Percentiles rank a stretch among this genome's conserved stretches.
Conservation (phyloP, 2,797 vertebrate genomes). For the Poecilia picta region DNA sequence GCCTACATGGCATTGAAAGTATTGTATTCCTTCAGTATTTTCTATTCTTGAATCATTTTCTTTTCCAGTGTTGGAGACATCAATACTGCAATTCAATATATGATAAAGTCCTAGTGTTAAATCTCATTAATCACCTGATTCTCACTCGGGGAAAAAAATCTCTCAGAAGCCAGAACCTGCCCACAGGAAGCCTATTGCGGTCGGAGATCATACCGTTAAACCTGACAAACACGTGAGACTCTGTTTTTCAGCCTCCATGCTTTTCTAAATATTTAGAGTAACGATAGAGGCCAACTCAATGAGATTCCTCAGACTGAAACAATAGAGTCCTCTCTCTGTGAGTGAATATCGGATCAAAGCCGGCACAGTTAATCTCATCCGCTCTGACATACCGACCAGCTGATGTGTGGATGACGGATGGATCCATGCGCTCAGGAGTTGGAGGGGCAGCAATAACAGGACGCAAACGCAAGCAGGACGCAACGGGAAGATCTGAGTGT, state of each 20-base stretch:
- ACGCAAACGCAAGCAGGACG: not conserved
- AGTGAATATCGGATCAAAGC: conserved; percentile 39
- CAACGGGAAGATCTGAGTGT: conserved; percentile 2
- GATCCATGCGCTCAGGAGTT: conserved; percentile 34
- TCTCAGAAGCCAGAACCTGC: not conserved
- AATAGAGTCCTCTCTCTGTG: conserved; percentile 21
- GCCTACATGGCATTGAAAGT: not conserved
- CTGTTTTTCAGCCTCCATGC: conserved; percentile 21
- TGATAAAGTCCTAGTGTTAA: not conserved
- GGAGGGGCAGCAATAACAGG: conserved; percentile 51
- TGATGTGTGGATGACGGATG: conserved; percentile 47
- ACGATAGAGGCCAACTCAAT: conserved; percentile 46
- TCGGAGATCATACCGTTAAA: not conserved
- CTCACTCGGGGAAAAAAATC: not conserved
- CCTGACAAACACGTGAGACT: not conserved
- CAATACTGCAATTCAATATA: not conserved
- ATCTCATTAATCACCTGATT: not conserved
- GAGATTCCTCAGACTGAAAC: conserved; percentile 43
- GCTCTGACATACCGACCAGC: conserved; percentile 45
- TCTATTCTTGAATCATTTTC: not conserved
- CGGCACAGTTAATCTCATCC: conserved; percentile 58
- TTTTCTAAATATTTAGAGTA: conserved; percentile 36
- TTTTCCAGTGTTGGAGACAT: not conserved
- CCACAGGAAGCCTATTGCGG: not conserved
- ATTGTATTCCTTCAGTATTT: not conserved